phyloP scores from a whole-genome alignment of 2,113 vertebrate genomes.

The Hippocampus barbouri region DNA sequence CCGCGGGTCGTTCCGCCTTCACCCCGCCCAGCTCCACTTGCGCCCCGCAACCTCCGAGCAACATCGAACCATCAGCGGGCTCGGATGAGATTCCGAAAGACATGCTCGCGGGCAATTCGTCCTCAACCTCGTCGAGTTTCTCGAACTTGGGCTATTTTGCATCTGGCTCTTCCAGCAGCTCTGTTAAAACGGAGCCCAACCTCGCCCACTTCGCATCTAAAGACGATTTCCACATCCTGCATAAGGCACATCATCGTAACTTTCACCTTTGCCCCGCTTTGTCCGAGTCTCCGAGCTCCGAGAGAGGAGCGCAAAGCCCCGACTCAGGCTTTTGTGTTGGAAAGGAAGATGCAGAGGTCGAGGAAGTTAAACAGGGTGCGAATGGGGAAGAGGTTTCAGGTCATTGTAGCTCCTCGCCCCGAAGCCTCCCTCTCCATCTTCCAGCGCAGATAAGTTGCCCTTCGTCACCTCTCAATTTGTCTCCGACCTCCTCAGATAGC shows the following conservation, averaged over 20 bases:
- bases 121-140: constrained; percentile 52
- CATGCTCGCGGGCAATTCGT: constrained; percentile 9
- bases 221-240: constrained; percentile 5
- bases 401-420: constrained; percentile 13
- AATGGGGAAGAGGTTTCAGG: constrained; percentile 2
- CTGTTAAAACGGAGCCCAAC: constrained; percentile 22
- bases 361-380: neutral
- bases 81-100: constrained; percentile 13
- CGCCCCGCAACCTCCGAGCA: neutral
- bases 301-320: constrained; percentile 48
- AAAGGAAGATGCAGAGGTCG: constrained; percentile 30
- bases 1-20: neutral
- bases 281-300: constrained; percentile 20
- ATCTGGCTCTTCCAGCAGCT: constrained; percentile 42
- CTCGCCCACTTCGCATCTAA: constrained; percentile 61
- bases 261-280: neutral
- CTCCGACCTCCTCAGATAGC: constrained; percentile 18
- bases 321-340: constrained; percentile 62
- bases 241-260: neutral
- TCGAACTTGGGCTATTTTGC: constrained; percentile 72
- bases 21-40: constrained; percentile 19
- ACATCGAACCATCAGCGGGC: neutral
- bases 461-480: neutral
- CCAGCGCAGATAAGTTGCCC: neutral
- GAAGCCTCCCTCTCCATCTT: constrained; percentile 22